These are phyloP conservation scores for Zaprionus lachaisei DNA, from an alignment of 1,140 invertebrate species.

Conservation along the genomic window DNA sequence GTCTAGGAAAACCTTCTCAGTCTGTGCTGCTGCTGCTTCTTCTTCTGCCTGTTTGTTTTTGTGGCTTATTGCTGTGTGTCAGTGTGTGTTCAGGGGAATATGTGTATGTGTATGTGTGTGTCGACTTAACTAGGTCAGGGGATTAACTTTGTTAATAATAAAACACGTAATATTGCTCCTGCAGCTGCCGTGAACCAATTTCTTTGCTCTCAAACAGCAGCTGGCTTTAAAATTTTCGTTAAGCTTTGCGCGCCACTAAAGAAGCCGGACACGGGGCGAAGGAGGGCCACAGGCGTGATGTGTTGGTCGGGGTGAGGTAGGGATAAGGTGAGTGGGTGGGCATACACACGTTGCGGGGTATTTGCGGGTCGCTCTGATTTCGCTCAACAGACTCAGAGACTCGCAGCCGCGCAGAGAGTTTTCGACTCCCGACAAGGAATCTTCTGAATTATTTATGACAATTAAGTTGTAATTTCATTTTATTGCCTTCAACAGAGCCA, in stretches of 20 bases:
- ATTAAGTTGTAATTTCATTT: slow-evolving; percentile 75
- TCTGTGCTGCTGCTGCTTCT: neutral
- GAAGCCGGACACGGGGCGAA: slow-evolving; percentile 20
- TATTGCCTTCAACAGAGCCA: slow-evolving; percentile 67
- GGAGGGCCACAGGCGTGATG: neutral
- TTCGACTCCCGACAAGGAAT: slow-evolving; percentile 53
- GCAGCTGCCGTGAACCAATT: slow-evolving; percentile 54
- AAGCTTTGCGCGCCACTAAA: slow-evolving; percentile 31
- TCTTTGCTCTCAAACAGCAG: slow-evolving; percentile 37
- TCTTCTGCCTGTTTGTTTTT: slow-evolving; percentile 12
- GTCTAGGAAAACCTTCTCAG: slow-evolving; percentile 24
- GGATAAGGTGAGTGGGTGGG: neutral
- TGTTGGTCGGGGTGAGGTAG: neutral
- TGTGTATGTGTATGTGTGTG: slow-evolving; percentile 35
- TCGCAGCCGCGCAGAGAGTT: slow-evolving; percentile 34
- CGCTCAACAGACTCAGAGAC: slow-evolving; percentile 4
- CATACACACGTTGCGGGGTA: slow-evolving; percentile 10
- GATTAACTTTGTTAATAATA: slow-evolving; percentile 72
- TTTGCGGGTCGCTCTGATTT: slow-evolving; percentile 51
- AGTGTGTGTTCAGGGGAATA: neutral
- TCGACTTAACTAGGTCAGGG: slow-evolving; percentile 65
- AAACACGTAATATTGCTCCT: slow-evolving; percentile 69
- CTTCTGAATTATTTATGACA: slow-evolving; percentile 72
- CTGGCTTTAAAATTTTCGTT: slow-evolving; percentile 59
- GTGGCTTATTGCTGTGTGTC: neutral